A percentile compares a stretch with the other conserved stretches of the same genome.
phyloP scores from a whole-genome alignment of 2,113 vertebrate genomes.

The Beaufortia kweichowensis region DNA sequence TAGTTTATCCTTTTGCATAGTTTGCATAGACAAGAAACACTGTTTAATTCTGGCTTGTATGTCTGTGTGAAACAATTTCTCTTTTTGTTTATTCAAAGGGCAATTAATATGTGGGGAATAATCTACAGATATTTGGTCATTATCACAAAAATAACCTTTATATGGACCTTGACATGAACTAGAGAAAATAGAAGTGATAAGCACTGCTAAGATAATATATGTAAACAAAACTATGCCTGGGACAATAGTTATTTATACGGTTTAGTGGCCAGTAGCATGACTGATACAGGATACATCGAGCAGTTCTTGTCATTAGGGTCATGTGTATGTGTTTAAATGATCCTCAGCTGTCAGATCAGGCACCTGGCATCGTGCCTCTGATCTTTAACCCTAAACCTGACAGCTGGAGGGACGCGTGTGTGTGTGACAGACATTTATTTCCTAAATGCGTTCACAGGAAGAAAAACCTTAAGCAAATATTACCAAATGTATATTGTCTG shows the following conservation, averaged over 20 bases:
- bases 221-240: no score
- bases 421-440: neutral
- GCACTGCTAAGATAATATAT: no score
- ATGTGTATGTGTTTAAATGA: constrained; percentile 40
- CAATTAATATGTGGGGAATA: constrained; percentile 41
- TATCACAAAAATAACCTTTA: neutral
- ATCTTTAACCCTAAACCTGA: constrained; percentile 66
- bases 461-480: neutral
- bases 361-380: constrained; percentile 68
- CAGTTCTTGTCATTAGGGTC: constrained; percentile 40
- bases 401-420: constrained; percentile 66
- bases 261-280: no score
- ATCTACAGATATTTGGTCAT: neutral
- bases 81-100: constrained; percentile 10
- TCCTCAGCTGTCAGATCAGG: constrained; percentile 67
- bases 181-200: no score
- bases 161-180: constrained; percentile 47
- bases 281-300: constrained; percentile 30
- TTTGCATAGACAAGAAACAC: constrained; percentile 15
- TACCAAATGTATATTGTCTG: neutral
- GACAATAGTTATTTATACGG: no score
- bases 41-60: constrained; percentile 5
- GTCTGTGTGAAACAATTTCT: neutral
- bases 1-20: neutral
- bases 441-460: neutral